Evolutionary conservation across 2,797 vertebrate genomes (phyloP), one percentile per base, ranked within the genome.

Genomic region (Oophaga sylvatica): DNA sequence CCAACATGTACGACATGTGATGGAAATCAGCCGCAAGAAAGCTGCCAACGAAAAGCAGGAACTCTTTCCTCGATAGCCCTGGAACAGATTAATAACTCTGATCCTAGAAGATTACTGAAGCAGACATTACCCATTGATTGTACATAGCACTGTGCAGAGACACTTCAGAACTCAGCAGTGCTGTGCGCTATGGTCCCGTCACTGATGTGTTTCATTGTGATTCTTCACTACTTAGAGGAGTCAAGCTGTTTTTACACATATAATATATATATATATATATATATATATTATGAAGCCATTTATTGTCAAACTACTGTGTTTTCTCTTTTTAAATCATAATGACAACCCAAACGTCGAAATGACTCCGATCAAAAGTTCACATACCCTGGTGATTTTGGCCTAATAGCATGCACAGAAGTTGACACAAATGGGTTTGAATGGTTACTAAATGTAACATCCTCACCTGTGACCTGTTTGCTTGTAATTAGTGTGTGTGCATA

Each of bases 101-200:
- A 82, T 85, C 87, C 84, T 77, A 53, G 56, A 80, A 86, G 87
- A 82, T 86, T 89, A 45, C 29, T 57, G 63, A 73, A 76, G 41
- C 81, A 78, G 53, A 83, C 62, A 83, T 87, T 83, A 83, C 26
- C 29, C 84, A 89, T 86, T 82, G 87, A 89, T 86, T 76, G 65
- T 76, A 68, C n/a, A 76, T 29, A 68, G 71, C 59, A 17, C 16
- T 80, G 57, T 63, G n/a, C n/a, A 60, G 73, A 48, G 79, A 70
- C 45, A 68, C 45, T 48, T 65, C 63, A 68, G 41, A 75, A 35
- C 65, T 11, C 20, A 82, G 71, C 73, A 70, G 31, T 56, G 75
- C 10, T 80, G 26, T 26, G 10, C 29, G 35, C 15, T 12, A 19
- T 5, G 45, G 57, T 67, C 20, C 17, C 57, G 11, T 19, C 31